Evolutionary conservation across 2,797 vertebrate species (phyloP), one percentile per base, ranked within the genome.

Genomic region (Apodemus agrarius): DNA sequence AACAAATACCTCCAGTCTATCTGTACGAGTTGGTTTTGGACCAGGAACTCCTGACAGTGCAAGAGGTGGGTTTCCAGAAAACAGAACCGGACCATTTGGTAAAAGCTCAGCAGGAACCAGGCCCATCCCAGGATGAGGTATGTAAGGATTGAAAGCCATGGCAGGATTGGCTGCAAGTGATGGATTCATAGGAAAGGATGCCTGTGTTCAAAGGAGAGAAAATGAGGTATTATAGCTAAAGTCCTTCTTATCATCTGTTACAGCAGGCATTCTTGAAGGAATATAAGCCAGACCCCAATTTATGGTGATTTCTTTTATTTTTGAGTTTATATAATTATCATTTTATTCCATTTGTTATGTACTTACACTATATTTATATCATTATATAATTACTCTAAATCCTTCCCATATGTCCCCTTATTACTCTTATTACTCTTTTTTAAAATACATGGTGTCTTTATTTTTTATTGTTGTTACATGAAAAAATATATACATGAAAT

Each of bases 1-100:
- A 37, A 72, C 78, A 98, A 98, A 98, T 99, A 99, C 99, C 99
- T 99, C 99, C 98, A 99, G 99, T 98, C 99, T 99, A 99, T 99
- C 99, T 84, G 99, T 99, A 98, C 99, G 99, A 98, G 99, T 98
- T 98, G 99, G 99, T 98, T 99, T 99, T 98, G 99, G 99, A 93
- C 98, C 98, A 46, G 99, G 98, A 98, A 99, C 98, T 97, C 99
- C 99, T 89, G 99, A 99, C 97, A 99, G 98, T 95, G 99, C 97
- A 95, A 99, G 98, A 49, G 99, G 98, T 79, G 99, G 99, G 98
- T 99, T 99, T 98, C 99, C 99, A 37, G 99, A 99, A 98, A 99
- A 99, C 98, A 99, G 98, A 97, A 99, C 98, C 97, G 99, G 99
- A 84, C 99, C 98, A 98, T 99, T 99, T 98, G 99, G 99, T 98